Base-by-base conservation (phyloP, 1,140 invertebrate genomes). In the Brachionus koreanus region DNA sequence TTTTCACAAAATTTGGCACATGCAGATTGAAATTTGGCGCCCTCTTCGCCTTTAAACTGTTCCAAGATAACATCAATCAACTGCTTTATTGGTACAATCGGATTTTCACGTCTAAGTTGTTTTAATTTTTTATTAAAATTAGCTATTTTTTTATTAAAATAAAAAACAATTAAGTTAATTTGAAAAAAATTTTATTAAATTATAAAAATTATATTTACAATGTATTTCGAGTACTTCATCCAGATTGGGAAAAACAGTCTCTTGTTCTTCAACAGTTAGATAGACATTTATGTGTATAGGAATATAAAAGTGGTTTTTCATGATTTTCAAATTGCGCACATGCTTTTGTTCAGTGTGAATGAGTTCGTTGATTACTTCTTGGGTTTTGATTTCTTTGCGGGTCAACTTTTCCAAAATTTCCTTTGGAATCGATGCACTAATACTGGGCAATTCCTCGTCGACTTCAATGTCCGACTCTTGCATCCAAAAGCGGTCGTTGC, bases 1-100 rank as follows among this genome's bases (percentile, higher is more conserved):
- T 82, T 63, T 75, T 82, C 65, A 82, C 63, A 72, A 74, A 82
- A 82, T 39, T 57, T 49, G 7, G 63, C 82, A 82, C 82, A 82
- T 42, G 82, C 82, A 7, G 35, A 23, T 10, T 63, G 57, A 63
- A 82, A 82, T 35, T 63, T 33, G 46, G 69, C 67, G 13, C 67
- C 82, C 49, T 82, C 16, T 35, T 74, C 69, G 0, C 82, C 67
- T 25, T 74, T 61, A 75, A 82, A 69, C 39, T 72, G 57, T 13
- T 72, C 65, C 33, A 82, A 33, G 39, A 72, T 49, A 5, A 82
- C 7, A 10, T 72, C 39, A 72, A 82, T 61, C 23, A 82, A n/a
- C 13, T 72, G 42, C 49, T 52, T 75, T 6, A 69, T 35, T 13
- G 57, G 42, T n/a, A 82, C 57, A 16, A 75, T 83, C 0, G 46